phyloP scores from a whole-genome alignment of 2,797 vertebrate species.

The Anguilla pacifica region DNA sequence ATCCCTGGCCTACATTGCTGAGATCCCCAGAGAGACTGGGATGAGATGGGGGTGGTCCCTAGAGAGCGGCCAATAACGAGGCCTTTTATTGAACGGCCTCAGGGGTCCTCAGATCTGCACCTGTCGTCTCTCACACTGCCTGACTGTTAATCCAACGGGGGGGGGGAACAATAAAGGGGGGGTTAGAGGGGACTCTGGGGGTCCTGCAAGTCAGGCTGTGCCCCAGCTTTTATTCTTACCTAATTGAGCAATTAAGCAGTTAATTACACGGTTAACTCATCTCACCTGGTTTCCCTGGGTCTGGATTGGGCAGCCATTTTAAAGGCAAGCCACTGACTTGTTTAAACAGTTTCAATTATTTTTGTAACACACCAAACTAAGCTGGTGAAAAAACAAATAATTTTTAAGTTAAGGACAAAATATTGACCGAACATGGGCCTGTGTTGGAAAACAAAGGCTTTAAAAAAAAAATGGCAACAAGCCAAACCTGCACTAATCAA shows the following conservation, averaged over 20 bases:
- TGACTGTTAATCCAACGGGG: not conserved
- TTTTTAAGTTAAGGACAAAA: not conserved
- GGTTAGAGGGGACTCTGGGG: not conserved
- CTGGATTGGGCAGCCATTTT: not conserved
- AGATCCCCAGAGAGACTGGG: not conserved
- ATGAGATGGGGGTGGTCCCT: too few relatives aligned
- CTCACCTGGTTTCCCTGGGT: not conserved
- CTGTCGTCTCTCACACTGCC: not conserved
- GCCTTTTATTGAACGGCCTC: not conserved
- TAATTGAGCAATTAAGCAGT: not conserved
- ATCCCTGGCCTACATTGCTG: not conserved
- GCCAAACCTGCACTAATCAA: not conserved
- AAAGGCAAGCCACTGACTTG: not conserved
- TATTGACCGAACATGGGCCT: not conserved
- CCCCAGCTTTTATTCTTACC: not conserved
- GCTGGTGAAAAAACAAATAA: not conserved
- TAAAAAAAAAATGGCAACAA: not conserved
- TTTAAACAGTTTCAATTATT: not conserved
- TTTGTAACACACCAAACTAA: not conserved
- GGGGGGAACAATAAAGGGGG: not conserved
- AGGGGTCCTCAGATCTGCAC: not conserved
- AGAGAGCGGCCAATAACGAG: not conserved
- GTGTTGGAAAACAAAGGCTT: not conserved
- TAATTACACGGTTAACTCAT: not conserved
- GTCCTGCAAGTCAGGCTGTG: not conserved